Conservation (phyloP, 2,113 vertebrate genomes). For the Marmota monax region DNA sequence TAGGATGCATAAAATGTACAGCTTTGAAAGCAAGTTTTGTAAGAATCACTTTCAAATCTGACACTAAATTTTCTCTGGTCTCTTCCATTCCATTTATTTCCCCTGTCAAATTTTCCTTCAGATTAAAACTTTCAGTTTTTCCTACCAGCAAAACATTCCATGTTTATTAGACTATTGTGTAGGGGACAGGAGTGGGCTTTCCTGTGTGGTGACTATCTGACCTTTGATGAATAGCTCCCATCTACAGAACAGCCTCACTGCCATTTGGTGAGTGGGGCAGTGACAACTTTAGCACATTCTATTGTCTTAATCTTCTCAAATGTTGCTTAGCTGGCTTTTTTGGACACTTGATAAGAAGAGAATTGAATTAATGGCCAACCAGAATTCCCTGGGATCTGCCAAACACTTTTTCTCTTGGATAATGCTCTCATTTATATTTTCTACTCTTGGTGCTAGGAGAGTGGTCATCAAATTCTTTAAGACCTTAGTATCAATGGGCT, state of each 20-base stretch:
- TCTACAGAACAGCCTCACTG: slow-evolving; percentile 26
- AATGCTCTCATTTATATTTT: slow-evolving; percentile 61
- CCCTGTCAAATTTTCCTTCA: not conserved
- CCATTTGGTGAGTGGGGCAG: slow-evolving; percentile 46
- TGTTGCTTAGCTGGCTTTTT: slow-evolving; percentile 58
- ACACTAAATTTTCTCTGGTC: not conserved
- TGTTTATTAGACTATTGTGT: not conserved
- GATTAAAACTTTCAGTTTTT: not conserved
- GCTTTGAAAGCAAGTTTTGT: not conserved
- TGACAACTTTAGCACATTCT: slow-evolving; percentile 76
- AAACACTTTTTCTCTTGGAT: not conserved
- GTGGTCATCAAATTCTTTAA: slow-evolving; percentile 56
- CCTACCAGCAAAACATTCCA: slow-evolving; percentile 1
- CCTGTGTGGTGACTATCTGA: slow-evolving; percentile 50
- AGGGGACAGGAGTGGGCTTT: not conserved
- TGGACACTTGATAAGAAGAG: slow-evolving; percentile 70
- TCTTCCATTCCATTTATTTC: not conserved
- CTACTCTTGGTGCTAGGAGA: slow-evolving; percentile 5
- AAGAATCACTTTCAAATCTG: slow-evolving; percentile 35
- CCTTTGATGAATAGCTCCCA: slow-evolving; percentile 60
- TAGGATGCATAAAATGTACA: not conserved
- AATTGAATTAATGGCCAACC: slow-evolving; percentile 75
- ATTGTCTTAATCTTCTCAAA: slow-evolving; percentile 78
- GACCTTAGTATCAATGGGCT: not conserved
- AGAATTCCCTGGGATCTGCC: slow-evolving; percentile 66